Evolutionary conservation across 2,113 vertebrate genomes (phyloP), one percentile per base, ranked within the genome.

Genomic region (Saccopteryx leptura): DNA sequence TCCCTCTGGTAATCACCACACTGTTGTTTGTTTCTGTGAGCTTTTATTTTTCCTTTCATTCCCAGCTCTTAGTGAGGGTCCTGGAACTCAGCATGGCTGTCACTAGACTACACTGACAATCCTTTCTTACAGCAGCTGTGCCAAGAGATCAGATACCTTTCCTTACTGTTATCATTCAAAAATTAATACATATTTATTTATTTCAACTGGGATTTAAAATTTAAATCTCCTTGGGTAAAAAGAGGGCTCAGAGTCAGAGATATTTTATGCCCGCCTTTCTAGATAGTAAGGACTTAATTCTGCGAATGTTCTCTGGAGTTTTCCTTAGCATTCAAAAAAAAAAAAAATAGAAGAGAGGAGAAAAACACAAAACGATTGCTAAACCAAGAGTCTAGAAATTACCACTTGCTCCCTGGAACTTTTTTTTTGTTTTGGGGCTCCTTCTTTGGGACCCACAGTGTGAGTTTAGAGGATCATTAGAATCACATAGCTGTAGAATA

Each of bases 121-220:
- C 63, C 92, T 69, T 69, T 69, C 56, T 92, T 78, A 69, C 15
- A 24, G 5, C 24, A 46, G 7, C 58, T 58, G 60, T 28, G 4
- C 76, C 2, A 33, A 87, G 31, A 71, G 24, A 95, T 50, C 46
- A 69, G 58, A n/a, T 12, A 19, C 50, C n/a, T 79, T 60, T 48
- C 18, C 39, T 72, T 46, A 83, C 24, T 90, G 26, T 84, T 87
- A 50, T 63, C 26, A n/a, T 56, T 90, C 13, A 58, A 50, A 87
- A 24, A 74, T 66, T 76, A 91, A 33, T 17, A 75, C 0, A 0
- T 19, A 11, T 90, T 75, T 19, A 11, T 90, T 75, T 52, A 63
- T 95, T 90, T 93, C 63, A 54, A 26, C 50, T 93, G 72, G 46
- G 13, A 26, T 89, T 82, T 88, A 65, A 94, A 94, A 94, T 50